These are phyloP conservation scores for Apotomis betuletana DNA, from an alignment of 2,888 invertebrate genomes.

Conservation along the genomic window DNA sequence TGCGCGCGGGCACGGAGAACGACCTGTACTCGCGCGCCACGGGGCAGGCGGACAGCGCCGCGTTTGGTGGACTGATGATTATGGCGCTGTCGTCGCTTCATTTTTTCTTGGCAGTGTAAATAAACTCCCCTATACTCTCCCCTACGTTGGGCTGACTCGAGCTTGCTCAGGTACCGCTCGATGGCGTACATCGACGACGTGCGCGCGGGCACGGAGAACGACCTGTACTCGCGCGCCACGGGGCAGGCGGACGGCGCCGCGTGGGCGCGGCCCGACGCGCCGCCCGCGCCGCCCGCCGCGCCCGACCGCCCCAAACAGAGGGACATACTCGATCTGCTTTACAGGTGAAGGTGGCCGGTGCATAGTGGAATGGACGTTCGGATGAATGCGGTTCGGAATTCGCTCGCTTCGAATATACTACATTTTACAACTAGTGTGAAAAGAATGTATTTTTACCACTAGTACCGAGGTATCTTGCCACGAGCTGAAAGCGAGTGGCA, in stretches of 20 bases:
- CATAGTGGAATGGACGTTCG: constrained; percentile 26
- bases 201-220: constrained; percentile 72
- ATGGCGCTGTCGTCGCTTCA: no score
- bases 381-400: constrained; percentile 12
- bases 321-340: constrained; percentile 70
- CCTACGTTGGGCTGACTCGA: no score
- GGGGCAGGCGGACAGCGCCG: constrained; percentile 58
- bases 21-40: constrained; percentile 72
- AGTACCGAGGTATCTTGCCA: no score
- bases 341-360: constrained; percentile 53
- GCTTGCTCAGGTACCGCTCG: constrained; percentile 80
- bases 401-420: neutral
- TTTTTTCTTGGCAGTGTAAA: no score
- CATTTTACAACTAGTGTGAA: no score
- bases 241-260: constrained; percentile 60
- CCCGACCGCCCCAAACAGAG: constrained; percentile 48
- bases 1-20: constrained; percentile 71
- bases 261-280: constrained; percentile 59
- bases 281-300: constrained; percentile 45
- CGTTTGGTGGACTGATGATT: no score
- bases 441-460: no score
- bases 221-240: constrained; percentile 69
- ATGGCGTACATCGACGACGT: constrained; percentile 79
- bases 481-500: no score
- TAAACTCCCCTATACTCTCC: no score